Conservation (phyloP, 2,888 invertebrate genomes). For the Acleris holmiana region DNA sequence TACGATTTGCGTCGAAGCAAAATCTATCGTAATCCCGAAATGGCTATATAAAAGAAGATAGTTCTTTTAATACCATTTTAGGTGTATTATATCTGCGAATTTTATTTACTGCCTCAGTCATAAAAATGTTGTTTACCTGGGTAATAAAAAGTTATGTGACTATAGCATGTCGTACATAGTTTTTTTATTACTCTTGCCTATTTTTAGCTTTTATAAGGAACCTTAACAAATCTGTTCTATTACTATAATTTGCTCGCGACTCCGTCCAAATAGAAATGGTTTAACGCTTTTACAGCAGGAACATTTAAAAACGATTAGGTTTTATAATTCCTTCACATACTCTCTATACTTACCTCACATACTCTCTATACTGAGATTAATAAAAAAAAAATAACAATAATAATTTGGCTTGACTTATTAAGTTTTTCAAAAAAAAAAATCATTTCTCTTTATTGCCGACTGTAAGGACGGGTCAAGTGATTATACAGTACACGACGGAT, state of each 20-base stretch:
- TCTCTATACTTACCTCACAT: no score
- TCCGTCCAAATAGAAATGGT: no score
- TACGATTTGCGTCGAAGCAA: not conserved
- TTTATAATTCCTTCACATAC: no score
- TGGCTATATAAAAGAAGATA: slow-evolving; percentile 17
- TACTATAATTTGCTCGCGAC: not conserved
- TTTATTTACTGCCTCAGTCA: slow-evolving; percentile 23
- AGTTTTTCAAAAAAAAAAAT: no score
- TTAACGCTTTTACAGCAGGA: no score
- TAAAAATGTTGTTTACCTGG: slow-evolving; percentile 34
- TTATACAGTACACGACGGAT: no score
- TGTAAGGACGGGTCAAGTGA: no score
- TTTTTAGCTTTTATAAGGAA: slow-evolving; percentile 11
- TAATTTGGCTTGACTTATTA: no score
- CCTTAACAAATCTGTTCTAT: not conserved
- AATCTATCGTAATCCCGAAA: slow-evolving; percentile 7
- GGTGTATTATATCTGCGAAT: slow-evolving; percentile 33
- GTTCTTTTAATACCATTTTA: slow-evolving; percentile 29
- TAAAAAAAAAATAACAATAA: no score
- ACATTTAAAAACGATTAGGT: no score
- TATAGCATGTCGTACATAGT: slow-evolving; percentile 32
- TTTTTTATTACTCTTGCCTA: slow-evolving; percentile 20
- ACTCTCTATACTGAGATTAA: no score
- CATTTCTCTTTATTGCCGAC: no score
- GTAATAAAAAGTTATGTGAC: slow-evolving; percentile 35